Evolutionary conservation across 2,797 vertebrate genomes (phyloP).

Genomic region (Schizopygopsis malacanthus): DNA sequence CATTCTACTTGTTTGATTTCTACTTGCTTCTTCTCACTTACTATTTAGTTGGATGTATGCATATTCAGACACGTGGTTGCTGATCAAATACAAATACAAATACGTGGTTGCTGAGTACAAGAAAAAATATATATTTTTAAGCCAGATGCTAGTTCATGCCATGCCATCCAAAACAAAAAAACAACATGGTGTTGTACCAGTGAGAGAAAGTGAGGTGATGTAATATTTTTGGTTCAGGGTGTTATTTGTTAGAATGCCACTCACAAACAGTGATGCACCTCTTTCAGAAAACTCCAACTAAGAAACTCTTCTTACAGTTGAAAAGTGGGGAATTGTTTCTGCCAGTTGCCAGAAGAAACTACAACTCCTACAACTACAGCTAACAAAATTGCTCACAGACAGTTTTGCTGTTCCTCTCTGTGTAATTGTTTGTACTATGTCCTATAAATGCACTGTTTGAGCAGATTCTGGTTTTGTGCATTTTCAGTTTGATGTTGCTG

Average conservation of each 20-base stretch:
- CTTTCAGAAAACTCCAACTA: neutral
- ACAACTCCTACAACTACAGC: neutral
- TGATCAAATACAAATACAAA: too few species aligned
- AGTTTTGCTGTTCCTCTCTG: neutral
- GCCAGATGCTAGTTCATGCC: neutral
- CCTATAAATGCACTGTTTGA: neutral
- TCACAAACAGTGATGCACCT: neutral
- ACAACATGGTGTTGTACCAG: neutral
- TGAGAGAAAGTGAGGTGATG: neutral
- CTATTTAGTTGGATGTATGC: neutral
- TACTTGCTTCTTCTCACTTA: too few species aligned
- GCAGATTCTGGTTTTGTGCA: neutral
- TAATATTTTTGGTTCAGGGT: neutral
- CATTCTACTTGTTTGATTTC: neutral
- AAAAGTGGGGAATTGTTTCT: neutral
- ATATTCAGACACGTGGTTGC: neutral
- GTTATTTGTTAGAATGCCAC: neutral
- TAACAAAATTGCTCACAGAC: neutral
- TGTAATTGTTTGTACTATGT: neutral
- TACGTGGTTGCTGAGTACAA: neutral
- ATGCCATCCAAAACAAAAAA: too few species aligned
- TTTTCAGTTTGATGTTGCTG: neutral
- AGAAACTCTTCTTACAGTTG: neutral
- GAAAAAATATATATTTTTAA: neutral
- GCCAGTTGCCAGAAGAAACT: neutral